A percentile compares a stretch with the other conserved stretches of the same genome.
Conservation (phyloP, 1,140 invertebrate species). For the Pinna nobilis region DNA sequence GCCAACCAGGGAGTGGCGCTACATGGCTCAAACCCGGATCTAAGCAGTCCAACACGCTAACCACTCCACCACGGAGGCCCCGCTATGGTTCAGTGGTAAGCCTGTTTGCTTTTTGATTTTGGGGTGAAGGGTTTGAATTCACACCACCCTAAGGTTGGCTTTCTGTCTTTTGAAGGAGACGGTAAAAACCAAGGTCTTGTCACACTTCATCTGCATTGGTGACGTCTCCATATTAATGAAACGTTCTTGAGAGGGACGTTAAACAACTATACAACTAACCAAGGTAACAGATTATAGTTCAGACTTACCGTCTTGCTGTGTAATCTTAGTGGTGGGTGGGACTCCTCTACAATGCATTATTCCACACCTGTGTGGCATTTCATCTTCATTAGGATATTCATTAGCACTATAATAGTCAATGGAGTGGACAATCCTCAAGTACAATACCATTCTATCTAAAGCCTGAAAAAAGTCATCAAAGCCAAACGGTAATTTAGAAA, state of each 20-base stretch:
- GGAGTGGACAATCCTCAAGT: constrained; percentile 97
- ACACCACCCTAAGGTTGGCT: too few species aligned
- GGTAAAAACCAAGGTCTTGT: too few species aligned
- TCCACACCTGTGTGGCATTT: constrained; percentile 99
- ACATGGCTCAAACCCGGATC: too few species aligned
- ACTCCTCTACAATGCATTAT: constrained; percentile 96
- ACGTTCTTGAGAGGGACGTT: background rate
- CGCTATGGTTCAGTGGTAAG: too few species aligned
- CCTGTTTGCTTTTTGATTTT: too few species aligned
- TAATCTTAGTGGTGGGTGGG: constrained; percentile 86
- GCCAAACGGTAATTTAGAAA: background rate
- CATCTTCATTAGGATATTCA: constrained; percentile 99
- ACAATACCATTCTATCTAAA: constrained; percentile 90
- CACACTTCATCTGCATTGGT: too few species aligned
- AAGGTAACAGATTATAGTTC: background rate
- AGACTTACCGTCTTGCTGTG: constrained; percentile 65
- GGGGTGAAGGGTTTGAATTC: too few species aligned
- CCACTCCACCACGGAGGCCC: too few species aligned
- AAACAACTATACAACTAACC: background rate
- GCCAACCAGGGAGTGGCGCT: too few species aligned
- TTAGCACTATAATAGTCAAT: constrained; percentile 99
- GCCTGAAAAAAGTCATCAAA: constrained; percentile 76
- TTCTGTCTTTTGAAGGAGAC: too few species aligned
- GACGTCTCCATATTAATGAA: too few species aligned
- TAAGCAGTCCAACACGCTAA: too few species aligned